Conservation (phyloP, 1,140 invertebrate genomes). For the Nephila pilipes region DNA sequence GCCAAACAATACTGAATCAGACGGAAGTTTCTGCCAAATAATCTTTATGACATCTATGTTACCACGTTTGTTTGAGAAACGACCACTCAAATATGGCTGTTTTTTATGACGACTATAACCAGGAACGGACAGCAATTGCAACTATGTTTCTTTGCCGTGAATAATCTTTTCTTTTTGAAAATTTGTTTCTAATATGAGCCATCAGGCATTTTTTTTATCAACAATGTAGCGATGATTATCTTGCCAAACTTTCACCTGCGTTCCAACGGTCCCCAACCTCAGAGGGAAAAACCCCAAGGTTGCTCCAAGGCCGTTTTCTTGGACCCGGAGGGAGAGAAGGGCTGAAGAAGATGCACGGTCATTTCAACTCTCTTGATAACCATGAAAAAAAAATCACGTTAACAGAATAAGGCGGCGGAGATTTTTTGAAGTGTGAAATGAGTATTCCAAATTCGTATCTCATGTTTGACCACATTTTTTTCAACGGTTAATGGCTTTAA, state of each 20-base stretch:
- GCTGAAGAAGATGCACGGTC: neutral
- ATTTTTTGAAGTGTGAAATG: neutral
- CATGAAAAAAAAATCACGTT: neutral
- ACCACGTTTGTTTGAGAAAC: neutral
- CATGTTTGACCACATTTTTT: conserved; percentile 23
- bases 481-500: neutral
- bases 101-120: neutral
- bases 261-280: conserved; percentile 3
- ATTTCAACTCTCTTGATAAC: conserved; percentile 2
- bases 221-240: neutral
- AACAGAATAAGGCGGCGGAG: neutral
- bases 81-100: neutral
- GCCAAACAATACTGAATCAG: neutral
- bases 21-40: neutral
- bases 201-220: neutral
- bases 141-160: neutral
- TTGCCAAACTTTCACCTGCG: neutral
- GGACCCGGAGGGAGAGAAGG: neutral
- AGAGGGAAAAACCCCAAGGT: conserved; percentile 36
- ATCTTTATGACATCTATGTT: conserved; percentile 21
- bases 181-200: neutral
- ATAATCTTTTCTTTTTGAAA: neutral
- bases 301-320: neutral
- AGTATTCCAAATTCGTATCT: neutral
- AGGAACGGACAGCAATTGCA: neutral